These are phyloP conservation scores for Dicranocentrus wangi DNA, from an alignment of 2,888 invertebrate species.

Conservation along the genomic window DNA sequence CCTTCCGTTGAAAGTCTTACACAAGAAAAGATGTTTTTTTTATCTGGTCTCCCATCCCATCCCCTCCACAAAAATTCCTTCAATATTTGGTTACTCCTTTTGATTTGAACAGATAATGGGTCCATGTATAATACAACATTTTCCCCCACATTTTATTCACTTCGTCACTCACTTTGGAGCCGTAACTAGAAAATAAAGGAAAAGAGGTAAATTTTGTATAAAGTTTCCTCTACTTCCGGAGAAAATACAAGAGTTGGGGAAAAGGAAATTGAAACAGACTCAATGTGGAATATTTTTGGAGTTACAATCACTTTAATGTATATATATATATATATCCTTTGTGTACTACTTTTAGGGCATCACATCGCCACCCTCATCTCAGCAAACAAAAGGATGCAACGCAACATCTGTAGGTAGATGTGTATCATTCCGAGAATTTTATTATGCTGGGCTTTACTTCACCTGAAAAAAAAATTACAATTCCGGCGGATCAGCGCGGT, in stretches of 20 bases:
- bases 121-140: too few species aligned
- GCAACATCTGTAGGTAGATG: not conserved
- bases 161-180: not conserved
- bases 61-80: not conserved
- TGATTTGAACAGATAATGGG: too few species aligned
- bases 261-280: conserved; percentile 47
- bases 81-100: conserved; percentile 1
- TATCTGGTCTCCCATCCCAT: not conserved
- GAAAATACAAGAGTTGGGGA: not conserved
- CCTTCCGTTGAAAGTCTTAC: conserved; percentile 22
- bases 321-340: not conserved
- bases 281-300: not conserved
- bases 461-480: too few species aligned
- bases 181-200: not conserved
- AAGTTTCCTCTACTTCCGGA: conserved; percentile 10
- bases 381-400: too few species aligned
- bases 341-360: not conserved
- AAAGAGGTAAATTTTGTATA: conserved; percentile 22
- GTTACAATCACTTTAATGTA: conserved; percentile 36
- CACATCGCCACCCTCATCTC: too few species aligned
- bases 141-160: not conserved
- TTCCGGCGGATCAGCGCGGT: too few species aligned
- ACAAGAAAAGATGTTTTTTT: conserved; percentile 6
- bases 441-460: not conserved
- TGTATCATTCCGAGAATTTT: not conserved